A percentile compares a stretch with the other conserved stretches of the same genome.
phyloP scores from a whole-genome alignment of 2,113 vertebrate genomes.

The Podocnemis expansa region DNA sequence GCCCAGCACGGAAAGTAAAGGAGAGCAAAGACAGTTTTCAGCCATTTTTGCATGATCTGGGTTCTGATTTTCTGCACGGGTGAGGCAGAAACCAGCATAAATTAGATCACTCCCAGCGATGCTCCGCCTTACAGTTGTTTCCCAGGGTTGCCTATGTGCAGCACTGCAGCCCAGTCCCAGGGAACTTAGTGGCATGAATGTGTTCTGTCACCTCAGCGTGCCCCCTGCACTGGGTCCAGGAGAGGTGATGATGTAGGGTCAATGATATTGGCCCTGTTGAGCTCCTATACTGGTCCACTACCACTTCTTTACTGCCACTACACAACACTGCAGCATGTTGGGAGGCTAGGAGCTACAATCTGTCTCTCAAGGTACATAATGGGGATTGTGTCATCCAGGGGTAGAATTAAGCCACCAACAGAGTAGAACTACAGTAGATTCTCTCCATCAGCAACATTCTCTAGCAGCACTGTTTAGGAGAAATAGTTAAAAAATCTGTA shows the following conservation, averaged over 20 bases:
- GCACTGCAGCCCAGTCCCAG: background rate
- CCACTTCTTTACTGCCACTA: background rate
- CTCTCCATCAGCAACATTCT: background rate
- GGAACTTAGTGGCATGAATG: background rate
- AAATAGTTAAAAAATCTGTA: background rate
- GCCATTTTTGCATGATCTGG: background rate
- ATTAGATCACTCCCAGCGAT: background rate
- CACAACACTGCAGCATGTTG: background rate
- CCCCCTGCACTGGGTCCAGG: background rate
- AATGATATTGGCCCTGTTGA: background rate
- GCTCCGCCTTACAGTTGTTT: background rate
- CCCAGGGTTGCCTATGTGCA: background rate
- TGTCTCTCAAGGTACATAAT: background rate
- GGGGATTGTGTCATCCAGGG: background rate
- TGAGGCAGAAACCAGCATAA: background rate
- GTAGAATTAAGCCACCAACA: background rate
- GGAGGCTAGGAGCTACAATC: background rate
- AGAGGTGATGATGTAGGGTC: background rate
- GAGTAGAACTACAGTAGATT: accelerated
- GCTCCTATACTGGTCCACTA: background rate
- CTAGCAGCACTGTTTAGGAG: background rate
- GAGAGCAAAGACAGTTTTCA: too few species aligned
- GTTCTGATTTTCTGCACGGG: background rate
- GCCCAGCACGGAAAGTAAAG: too few species aligned
- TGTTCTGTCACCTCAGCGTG: background rate